Percentiles rank a stretch among this genome's conserved stretches.
These are phyloP conservation scores for Drosophila dives DNA, from an alignment of 2,888 invertebrate species.

Conservation along the genomic window DNA sequence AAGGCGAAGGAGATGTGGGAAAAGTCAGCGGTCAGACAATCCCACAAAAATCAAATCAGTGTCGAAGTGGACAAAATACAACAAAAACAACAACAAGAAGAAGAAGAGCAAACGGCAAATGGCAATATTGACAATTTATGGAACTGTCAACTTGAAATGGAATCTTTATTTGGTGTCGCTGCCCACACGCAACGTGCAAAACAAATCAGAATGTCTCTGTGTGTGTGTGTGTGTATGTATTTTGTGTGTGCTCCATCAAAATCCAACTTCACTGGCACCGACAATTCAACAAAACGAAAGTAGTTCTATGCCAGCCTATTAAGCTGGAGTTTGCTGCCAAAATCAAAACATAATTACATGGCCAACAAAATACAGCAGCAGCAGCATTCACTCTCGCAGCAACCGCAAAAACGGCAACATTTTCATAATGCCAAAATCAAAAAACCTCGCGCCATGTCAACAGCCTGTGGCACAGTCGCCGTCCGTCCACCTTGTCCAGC, in stretches of 20 bases:
- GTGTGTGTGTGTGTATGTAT: conserved; percentile 19
- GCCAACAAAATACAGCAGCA: conserved; percentile 35
- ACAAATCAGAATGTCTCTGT: conserved; percentile 2
- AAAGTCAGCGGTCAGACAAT: conserved; percentile 40
- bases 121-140: conserved; percentile 75
- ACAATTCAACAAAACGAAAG: conserved; percentile 70
- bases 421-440: conserved; percentile 60
- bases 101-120: conserved; percentile 28
- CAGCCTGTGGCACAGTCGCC: conserved; percentile 47
- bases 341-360: conserved; percentile 72
- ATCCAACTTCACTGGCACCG: conserved; percentile 58
- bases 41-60: conserved; percentile 68
- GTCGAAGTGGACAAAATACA: conserved; percentile 56
- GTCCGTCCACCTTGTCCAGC: conserved; percentile 9
- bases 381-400: conserved; percentile 51
- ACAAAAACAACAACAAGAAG: conserved; percentile 8
- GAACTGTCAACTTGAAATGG: conserved; percentile 60
- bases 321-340: conserved; percentile 55
- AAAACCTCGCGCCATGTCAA: conserved; percentile 51
- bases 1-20: conserved; percentile 23
- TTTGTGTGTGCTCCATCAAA: conserved; percentile 73
- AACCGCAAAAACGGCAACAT: conserved; percentile 26
- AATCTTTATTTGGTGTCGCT: conserved; percentile 53
- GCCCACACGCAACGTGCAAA: conserved; percentile 56
- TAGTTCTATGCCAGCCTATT: conserved; percentile 70